Percentiles rank a stretch among this genome's conserved stretches.
Conservation (phyloP, 53 echinoderm and acorn worm genomes). For the Luidia sarsii region DNA sequence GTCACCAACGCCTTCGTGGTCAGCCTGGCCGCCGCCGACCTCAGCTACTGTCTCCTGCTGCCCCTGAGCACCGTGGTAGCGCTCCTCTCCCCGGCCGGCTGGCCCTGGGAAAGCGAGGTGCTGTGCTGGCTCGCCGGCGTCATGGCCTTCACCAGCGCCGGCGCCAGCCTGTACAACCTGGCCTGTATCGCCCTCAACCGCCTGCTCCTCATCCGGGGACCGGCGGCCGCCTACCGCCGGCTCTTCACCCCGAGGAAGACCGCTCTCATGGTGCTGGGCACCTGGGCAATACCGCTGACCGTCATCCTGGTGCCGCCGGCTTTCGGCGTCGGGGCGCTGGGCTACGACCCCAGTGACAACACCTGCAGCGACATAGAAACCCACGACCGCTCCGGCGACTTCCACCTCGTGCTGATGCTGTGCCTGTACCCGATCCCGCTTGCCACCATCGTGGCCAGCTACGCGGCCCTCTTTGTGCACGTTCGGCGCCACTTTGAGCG, state of each 20-base stretch:
- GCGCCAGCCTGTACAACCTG: slow-evolving; percentile 46
- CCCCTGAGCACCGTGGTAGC: slow-evolving; percentile 15
- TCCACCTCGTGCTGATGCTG: slow-evolving; percentile 1
- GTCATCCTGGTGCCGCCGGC: slow-evolving; percentile 10
- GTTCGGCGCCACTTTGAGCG: slow-evolving; percentile 9
- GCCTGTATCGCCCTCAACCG: slow-evolving; percentile 48
- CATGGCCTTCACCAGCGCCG: slow-evolving; percentile 27
- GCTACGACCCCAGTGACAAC: slow-evolving; percentile 28
- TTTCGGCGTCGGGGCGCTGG: slow-evolving; percentile 50
- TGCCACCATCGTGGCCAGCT: slow-evolving; percentile 15
- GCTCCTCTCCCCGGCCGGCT: neutral
- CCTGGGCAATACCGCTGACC: slow-evolving; percentile 23
- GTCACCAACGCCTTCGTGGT: slow-evolving; percentile 62
- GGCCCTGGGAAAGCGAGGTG: neutral
- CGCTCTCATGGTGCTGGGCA: slow-evolving; percentile 5
- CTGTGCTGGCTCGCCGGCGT: slow-evolving; percentile 3
- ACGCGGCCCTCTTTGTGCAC: slow-evolving; percentile 22
- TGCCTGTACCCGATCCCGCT: slow-evolving; percentile 37
- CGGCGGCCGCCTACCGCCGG: neutral
- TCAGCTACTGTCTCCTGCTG: slow-evolving; percentile 41
- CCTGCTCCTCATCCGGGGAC: slow-evolving; percentile 30
- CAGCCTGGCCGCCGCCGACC: slow-evolving; percentile 63
- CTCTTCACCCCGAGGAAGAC: slow-evolving; percentile 41
- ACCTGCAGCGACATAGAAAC: slow-evolving; percentile 58
- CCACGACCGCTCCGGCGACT: slow-evolving; percentile 18